phyloP scores from a whole-genome alignment of 2,113 vertebrate genomes.

The Dascyllus trimaculatus region DNA sequence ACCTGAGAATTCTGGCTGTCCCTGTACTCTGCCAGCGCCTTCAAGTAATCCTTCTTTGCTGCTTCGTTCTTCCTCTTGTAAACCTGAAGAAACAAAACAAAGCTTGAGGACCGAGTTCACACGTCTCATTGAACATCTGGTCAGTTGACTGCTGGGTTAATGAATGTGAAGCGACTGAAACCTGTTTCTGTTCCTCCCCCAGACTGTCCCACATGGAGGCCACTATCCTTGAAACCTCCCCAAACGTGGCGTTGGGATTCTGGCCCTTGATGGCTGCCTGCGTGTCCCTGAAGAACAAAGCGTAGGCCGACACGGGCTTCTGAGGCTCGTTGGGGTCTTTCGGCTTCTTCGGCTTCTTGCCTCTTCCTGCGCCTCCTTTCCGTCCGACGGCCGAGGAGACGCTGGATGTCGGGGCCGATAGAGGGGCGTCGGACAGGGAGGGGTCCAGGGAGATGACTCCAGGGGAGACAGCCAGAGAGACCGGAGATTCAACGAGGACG shows the following conservation, averaged over 20 bases:
- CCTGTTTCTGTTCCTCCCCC: constrained; percentile 95
- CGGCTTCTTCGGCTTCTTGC: constrained; percentile 84
- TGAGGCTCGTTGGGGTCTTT: constrained; percentile 93
- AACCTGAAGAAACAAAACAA: constrained; percentile 76
- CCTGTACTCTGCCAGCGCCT: constrained; percentile 90
- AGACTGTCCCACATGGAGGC: constrained; percentile 97
- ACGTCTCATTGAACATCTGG: too few relatives aligned
- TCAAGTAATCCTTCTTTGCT: constrained; percentile 92
- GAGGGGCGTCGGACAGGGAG: constrained; percentile 62
- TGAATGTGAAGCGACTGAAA: too few relatives aligned
- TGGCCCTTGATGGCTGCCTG: constrained; percentile 95
- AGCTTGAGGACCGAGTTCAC: too few relatives aligned
- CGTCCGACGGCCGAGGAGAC: constrained; percentile 70
- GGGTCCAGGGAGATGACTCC: constrained; percentile 80
- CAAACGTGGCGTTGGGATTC: constrained; percentile 93
- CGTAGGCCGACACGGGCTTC: constrained; percentile 93
- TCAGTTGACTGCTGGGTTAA: too few relatives aligned
- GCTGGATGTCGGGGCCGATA: constrained; percentile 38
- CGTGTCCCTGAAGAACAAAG: constrained; percentile 93
- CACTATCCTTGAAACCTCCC: constrained; percentile 94
- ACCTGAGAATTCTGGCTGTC: constrained; percentile 88
- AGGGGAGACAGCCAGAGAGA: constrained; percentile 77
- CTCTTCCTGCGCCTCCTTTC: constrained; percentile 72
- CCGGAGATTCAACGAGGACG: constrained; percentile 82
- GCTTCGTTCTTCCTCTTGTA: constrained; percentile 93